Evolutionary conservation across 2,797 vertebrate species (phyloP).

Genomic region (Hippoglossus hippoglossus): DNA sequence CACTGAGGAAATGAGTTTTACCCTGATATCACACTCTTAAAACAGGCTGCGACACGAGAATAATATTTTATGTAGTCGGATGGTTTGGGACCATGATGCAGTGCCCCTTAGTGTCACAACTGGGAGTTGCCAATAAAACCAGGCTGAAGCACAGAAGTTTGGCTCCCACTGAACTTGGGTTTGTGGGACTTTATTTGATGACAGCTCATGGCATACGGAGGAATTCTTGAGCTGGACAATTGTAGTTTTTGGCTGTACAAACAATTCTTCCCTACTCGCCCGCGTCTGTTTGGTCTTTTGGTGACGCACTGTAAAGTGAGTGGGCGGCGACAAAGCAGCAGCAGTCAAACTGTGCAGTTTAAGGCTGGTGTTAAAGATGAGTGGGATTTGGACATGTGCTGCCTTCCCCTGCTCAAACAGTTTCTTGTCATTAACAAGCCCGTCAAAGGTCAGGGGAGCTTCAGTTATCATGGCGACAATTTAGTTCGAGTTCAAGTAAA

Average conservation of each 20-base stretch:
- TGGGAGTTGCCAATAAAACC: slow-evolving; percentile 17
- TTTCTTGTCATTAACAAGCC: neutral
- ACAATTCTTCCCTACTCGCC: neutral
- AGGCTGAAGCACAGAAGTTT: slow-evolving; percentile 3
- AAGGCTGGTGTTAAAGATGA: neutral
- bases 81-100: slow-evolving; percentile 29
- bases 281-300: slow-evolving; percentile 4
- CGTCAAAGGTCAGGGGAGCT: too few species aligned
- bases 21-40: slow-evolving; percentile 34
- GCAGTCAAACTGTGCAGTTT: slow-evolving; percentile 4
- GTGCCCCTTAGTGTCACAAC: slow-evolving; percentile 31
- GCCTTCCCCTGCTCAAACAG: neutral
- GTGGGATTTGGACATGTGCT: slow-evolving; percentile 1
- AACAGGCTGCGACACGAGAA: slow-evolving; percentile 8
- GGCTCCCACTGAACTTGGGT: neutral
- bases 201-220: neutral
- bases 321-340: slow-evolving; percentile 14
- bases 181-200: neutral
- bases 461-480: too few species aligned
- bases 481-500: too few species aligned
- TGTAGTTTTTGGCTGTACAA: neutral
- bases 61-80: slow-evolving; percentile 25
- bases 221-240: slow-evolving; percentile 1
- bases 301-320: slow-evolving; percentile 25
- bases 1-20: slow-evolving; percentile 64